Conservation (phyloP, 2,888 invertebrate species). For the Galerucella calmariensis region DNA sequence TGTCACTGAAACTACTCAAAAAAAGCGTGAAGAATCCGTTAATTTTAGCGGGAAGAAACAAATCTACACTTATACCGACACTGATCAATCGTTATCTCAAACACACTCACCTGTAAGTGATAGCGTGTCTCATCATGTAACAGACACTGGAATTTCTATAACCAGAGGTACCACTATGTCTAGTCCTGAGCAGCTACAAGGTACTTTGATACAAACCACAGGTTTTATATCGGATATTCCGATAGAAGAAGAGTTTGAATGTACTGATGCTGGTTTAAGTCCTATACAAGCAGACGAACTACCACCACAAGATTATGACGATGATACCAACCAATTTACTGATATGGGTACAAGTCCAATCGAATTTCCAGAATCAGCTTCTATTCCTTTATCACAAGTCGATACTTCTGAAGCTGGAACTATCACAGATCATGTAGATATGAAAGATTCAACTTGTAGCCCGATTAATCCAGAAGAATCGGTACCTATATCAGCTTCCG, state of each 20-base stretch:
- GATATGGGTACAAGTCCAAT: conserved; percentile 68
- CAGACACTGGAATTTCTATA: conserved; percentile 69
- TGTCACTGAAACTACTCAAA: conserved; percentile 55
- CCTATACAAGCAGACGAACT: conserved; percentile 69
- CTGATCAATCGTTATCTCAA: conserved; percentile 41
- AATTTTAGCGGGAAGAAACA: conserved; percentile 67
- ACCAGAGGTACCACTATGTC: conserved; percentile 66
- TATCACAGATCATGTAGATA: conserved; percentile 67
- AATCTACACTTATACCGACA: conserved; percentile 66
- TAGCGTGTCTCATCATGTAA: conserved; percentile 67
- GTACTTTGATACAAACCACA: conserved; percentile 60
- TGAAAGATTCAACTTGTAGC: conserved; percentile 68
- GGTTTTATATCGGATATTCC: conserved; percentile 65
- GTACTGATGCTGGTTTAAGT: conserved; percentile 69
- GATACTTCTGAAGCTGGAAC: conserved; percentile 68
- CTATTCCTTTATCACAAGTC: conserved; percentile 63
- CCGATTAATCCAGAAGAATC: conserved; percentile 65
- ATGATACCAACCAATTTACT: conserved; percentile 63
- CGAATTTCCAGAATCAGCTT: conserved; percentile 64
- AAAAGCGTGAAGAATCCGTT: conserved; percentile 67
- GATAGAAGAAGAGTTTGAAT: conserved; percentile 66
- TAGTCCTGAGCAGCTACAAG: conserved; percentile 62
- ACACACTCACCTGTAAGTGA: conserved; percentile 64
- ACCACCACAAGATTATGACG: conserved; percentile 58
- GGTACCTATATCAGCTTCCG: conserved; percentile 49